A percentile compares a stretch with the other conserved stretches of the same genome.
Conservation (phyloP, 2,797 vertebrate genomes). For the Melopsittacus undulatus region DNA sequence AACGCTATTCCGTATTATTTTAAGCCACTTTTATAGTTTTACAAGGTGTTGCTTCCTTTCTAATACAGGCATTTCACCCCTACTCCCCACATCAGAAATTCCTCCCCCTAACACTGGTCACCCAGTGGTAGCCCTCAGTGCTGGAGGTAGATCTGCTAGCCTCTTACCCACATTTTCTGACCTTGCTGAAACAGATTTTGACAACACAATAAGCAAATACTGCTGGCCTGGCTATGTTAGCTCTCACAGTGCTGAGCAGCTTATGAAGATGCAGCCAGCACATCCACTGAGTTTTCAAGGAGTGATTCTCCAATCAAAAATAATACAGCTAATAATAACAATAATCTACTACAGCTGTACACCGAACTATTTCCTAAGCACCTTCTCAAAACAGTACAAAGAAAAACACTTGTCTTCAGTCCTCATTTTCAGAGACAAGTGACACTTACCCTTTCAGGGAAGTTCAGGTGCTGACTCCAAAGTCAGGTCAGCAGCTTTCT, state of each 20-base stretch:
- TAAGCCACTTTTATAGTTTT: conserved; percentile 62
- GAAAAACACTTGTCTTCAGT: background rate
- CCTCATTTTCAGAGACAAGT: background rate
- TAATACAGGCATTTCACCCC: conserved; percentile 8
- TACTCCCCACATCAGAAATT: conserved; percentile 24
- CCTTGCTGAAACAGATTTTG: background rate
- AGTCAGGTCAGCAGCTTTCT: background rate
- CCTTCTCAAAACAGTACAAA: background rate
- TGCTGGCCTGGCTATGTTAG: background rate
- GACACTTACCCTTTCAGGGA: background rate
- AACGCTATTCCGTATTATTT: conserved; percentile 34
- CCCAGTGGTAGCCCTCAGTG: background rate
- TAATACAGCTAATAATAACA: background rate
- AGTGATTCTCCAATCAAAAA: background rate
- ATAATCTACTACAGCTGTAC: background rate
- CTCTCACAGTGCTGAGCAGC: background rate
- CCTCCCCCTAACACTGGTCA: background rate
- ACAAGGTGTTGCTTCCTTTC: conserved; percentile 57
- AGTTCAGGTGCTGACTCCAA: background rate
- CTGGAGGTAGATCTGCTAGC: background rate
- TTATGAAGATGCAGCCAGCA: background rate
- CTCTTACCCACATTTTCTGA: background rate
- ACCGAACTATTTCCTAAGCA: background rate
- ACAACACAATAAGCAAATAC: background rate
- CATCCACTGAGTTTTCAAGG: background rate